These are phyloP conservation scores for Rhizoglyphus robini DNA, from an alignment of 1,140 invertebrate genomes.

Conservation along the genomic window DNA sequence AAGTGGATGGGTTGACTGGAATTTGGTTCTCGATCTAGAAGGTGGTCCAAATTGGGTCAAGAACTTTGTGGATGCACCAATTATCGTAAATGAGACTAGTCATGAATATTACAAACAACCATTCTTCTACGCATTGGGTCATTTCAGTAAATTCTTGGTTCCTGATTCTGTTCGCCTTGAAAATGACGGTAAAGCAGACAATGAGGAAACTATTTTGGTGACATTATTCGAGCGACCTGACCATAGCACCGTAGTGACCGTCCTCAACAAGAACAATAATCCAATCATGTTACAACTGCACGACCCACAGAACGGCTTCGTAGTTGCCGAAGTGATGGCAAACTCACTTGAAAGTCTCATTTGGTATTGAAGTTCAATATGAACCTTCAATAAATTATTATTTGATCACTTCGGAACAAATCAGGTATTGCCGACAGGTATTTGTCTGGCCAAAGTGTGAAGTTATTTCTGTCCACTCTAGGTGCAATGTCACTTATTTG, in stretches of 20 bases:
- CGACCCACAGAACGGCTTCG: background rate
- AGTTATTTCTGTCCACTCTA: too few species aligned
- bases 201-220: background rate
- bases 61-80: conserved; percentile 38
- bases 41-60: conserved; percentile 40
- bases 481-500: too few species aligned
- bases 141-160: conserved; percentile 32
- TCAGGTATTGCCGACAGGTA: too few species aligned
- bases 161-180: background rate
- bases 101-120: conserved; percentile 43
- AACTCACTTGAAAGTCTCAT: background rate
- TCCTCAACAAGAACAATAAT: background rate
- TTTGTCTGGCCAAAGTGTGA: too few species aligned
- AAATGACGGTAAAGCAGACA: background rate
- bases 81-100: conserved; percentile 34
- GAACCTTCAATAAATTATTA: too few species aligned
- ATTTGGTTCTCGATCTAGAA: conserved; percentile 36
- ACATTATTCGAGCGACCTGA: conserved; percentile 4
- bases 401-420: too few species aligned
- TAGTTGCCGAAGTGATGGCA: background rate
- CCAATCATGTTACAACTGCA: background rate
- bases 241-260: background rate
- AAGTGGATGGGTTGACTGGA: conserved; percentile 40
- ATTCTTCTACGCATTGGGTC: conserved; percentile 42
- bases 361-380: conserved; percentile 18